These are phyloP conservation scores for Hydractinia echinata DNA, from an alignment of 30 jellyfish, hydroid and myxozoan species.

Conservation along the genomic window DNA sequence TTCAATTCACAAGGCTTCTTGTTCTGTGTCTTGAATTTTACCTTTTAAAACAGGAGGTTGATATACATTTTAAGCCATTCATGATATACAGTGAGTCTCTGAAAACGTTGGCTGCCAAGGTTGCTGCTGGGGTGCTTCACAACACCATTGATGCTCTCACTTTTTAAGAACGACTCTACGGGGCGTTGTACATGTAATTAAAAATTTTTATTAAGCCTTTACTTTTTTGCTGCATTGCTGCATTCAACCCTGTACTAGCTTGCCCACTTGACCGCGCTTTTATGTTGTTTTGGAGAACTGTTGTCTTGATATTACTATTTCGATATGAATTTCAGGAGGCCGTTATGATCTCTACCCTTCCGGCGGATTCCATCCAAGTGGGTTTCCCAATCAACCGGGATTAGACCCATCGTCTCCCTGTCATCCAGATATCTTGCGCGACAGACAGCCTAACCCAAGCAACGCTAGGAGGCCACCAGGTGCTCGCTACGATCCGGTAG, in stretches of 20 bases:
- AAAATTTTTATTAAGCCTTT: too few relatives aligned
- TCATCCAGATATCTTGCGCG: not conserved
- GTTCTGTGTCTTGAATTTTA: too few relatives aligned
- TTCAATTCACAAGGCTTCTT: too few relatives aligned
- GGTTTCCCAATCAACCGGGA: not conserved
- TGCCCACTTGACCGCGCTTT: not conserved
- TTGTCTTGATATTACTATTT: not conserved
- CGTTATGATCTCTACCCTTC: constrained; percentile 25
- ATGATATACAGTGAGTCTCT: too few relatives aligned
- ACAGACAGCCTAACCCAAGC: not conserved
- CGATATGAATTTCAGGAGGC: constrained; percentile 27
- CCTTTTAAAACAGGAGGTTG: too few relatives aligned
- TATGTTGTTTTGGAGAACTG: not conserved
- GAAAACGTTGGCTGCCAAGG: too few relatives aligned
- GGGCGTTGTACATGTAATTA: too few relatives aligned
- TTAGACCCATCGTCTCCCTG: not conserved
- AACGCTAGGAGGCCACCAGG: constrained; percentile 38
- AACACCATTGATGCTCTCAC: too few relatives aligned
- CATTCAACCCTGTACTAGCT: not conserved
- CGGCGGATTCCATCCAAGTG: not conserved
- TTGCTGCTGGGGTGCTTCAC: too few relatives aligned
- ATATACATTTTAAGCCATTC: too few relatives aligned
- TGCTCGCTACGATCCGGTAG: constrained; percentile 48
- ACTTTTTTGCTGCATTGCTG: too few relatives aligned
- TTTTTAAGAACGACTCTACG: too few relatives aligned